Conservation (phyloP, 2,797 vertebrate genomes). For the Phoebastria nigripes region DNA sequence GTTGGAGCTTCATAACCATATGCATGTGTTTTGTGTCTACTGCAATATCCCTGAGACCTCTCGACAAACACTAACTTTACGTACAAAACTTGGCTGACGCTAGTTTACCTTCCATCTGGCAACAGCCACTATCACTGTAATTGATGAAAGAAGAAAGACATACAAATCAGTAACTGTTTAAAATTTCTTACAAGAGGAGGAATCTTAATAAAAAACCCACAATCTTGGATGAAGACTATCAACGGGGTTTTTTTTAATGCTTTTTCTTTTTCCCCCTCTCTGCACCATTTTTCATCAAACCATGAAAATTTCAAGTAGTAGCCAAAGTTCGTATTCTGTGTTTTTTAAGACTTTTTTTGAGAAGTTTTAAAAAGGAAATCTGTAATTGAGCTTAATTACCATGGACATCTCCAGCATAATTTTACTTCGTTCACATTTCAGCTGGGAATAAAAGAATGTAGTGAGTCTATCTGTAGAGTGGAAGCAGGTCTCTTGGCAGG, state of each 20-base stretch:
- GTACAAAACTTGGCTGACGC: not conserved
- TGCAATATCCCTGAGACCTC: not conserved
- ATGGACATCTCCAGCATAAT: not conserved
- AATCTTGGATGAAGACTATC: not conserved
- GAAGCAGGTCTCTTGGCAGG: conserved; percentile 38
- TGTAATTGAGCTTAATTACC: conserved; percentile 25
- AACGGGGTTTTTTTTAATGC: not conserved
- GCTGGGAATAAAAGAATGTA: conserved; percentile 33
- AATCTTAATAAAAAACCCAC: not conserved
- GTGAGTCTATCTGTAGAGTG: not conserved
- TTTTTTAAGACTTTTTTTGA: not conserved
- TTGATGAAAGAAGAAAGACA: not conserved
- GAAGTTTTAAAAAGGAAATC: conserved; percentile 20
- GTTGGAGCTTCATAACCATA: not conserved
- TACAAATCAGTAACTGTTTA: not conserved
- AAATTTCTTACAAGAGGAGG: not conserved
- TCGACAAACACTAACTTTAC: not conserved
- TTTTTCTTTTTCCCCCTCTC: not conserved
- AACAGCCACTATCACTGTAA: not conserved
- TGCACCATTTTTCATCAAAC: not conserved
- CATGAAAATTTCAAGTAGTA: not conserved
- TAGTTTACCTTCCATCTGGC: not conserved
- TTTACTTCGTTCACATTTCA: conserved; percentile 10
- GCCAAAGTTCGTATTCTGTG: not conserved
- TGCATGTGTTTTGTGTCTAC: not conserved